phyloP scores from a whole-genome alignment of 2,113 vertebrate genomes.

The Hippolais icterina region DNA sequence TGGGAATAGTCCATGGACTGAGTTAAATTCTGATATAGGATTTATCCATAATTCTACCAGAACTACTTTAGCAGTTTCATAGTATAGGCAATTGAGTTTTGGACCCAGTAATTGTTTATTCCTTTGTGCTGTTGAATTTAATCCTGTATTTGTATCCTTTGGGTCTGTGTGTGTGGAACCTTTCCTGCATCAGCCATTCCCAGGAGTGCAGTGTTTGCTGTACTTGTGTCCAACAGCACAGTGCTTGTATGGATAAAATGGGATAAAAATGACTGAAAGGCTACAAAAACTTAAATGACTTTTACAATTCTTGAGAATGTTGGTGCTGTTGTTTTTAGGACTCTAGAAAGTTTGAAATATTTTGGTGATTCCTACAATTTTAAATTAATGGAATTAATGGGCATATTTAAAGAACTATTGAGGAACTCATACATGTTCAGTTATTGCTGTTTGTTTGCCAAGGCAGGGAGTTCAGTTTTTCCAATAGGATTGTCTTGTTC shows the following conservation, averaged over 20 bases:
- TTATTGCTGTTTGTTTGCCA: background rate
- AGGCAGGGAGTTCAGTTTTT: background rate
- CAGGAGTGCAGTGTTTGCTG: background rate
- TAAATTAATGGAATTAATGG: background rate
- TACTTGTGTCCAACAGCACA: background rate
- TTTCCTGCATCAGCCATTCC: background rate
- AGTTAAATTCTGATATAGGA: background rate
- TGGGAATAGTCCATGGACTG: background rate
- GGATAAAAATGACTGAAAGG: background rate
- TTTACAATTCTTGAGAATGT: background rate
- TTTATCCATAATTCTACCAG: slow-evolving; percentile 14
- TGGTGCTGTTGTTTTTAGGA: background rate
- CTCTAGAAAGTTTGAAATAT: background rate
- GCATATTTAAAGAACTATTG: background rate
- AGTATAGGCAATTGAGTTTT: slow-evolving; percentile 36
- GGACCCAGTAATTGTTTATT: slow-evolving; percentile 36
- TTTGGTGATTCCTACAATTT: background rate
- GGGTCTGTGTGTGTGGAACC: background rate
- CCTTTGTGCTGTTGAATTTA: slow-evolving; percentile 17
- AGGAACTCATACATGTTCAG: rapidly evolving
- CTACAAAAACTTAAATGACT: background rate
- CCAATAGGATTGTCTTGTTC: background rate
- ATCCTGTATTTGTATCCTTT: background rate
- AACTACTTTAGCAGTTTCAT: background rate
- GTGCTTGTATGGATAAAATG: background rate